These are phyloP conservation scores for Capromys pilorides DNA, from an alignment of 2,797 vertebrate species.

Conservation along the genomic window DNA sequence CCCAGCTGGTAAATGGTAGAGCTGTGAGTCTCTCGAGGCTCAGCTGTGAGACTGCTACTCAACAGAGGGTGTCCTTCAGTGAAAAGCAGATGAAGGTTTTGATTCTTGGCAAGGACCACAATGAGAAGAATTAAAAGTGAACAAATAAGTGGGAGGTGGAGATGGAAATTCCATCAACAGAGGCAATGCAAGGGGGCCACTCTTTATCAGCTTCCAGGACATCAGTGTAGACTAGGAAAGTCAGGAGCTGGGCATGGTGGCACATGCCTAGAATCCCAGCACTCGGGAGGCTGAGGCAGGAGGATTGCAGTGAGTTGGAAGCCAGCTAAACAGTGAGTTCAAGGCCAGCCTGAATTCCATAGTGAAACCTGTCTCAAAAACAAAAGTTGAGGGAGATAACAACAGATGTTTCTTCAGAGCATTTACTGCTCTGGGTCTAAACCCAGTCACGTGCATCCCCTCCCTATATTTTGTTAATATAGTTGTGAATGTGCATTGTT, in stretches of 20 bases:
- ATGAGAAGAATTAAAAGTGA: neutral
- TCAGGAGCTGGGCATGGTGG: neutral
- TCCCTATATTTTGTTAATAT: neutral
- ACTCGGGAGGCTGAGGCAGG: neutral
- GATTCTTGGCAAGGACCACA: neutral
- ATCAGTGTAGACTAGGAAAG: neutral
- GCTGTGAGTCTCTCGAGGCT: neutral
- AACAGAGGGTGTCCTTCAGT: neutral
- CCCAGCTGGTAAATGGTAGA: neutral
- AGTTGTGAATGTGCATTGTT: neutral
- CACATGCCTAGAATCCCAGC: neutral
- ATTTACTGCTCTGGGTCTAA: neutral
- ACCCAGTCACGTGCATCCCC: neutral
- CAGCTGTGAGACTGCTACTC: neutral
- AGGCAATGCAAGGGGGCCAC: neutral
- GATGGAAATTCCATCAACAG: neutral
- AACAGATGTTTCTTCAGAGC: neutral
- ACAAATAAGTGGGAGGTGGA: neutral
- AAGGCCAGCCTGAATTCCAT: neutral
- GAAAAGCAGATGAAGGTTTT: constrained; percentile 2
- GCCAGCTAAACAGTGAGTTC: neutral
- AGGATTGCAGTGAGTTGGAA: neutral
- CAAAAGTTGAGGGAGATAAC: neutral
- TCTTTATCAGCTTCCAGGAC: neutral
- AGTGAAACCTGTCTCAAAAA: neutral